Conservation (phyloP, 2,113 vertebrate species). For the Pelecanoides urinatrix region DNA sequence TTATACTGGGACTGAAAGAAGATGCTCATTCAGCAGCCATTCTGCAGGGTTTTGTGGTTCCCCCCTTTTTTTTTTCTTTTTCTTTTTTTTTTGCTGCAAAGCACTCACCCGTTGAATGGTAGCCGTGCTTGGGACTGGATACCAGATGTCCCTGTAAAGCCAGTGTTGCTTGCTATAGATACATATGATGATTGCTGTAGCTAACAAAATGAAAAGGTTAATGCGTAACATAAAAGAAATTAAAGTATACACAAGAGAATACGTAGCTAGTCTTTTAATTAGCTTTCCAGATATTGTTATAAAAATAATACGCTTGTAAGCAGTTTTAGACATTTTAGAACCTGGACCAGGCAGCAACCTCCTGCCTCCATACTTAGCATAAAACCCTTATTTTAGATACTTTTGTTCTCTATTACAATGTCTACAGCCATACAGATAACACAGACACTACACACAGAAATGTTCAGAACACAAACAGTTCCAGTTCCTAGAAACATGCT, state of each 20-base stretch:
- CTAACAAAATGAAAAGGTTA: slow-evolving; percentile 64
- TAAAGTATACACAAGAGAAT: neutral
- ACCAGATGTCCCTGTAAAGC: slow-evolving; percentile 79
- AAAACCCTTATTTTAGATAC: neutral
- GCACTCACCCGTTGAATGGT: slow-evolving; percentile 90
- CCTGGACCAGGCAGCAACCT: neutral
- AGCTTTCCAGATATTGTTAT: neutral
- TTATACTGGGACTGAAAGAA: neutral
- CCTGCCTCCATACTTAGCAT: neutral
- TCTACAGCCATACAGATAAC: neutral
- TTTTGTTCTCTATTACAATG: neutral
- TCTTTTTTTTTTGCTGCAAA: neutral
- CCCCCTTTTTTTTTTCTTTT: neutral
- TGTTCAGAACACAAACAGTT: neutral
- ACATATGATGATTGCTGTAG: slow-evolving; percentile 90
- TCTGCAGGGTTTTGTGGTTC: neutral
- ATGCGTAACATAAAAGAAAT: neutral
- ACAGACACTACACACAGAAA: neutral
- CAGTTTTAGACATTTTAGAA: neutral
- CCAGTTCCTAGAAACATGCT: neutral
- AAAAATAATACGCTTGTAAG: neutral
- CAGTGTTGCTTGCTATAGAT: slow-evolving; percentile 89
- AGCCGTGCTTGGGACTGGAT: slow-evolving; percentile 92
- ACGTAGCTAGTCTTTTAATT: neutral
- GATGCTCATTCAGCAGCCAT: neutral